Evolutionary conservation across 2,113 vertebrate species (phyloP).

Genomic region (Oceanodroma tethys): DNA sequence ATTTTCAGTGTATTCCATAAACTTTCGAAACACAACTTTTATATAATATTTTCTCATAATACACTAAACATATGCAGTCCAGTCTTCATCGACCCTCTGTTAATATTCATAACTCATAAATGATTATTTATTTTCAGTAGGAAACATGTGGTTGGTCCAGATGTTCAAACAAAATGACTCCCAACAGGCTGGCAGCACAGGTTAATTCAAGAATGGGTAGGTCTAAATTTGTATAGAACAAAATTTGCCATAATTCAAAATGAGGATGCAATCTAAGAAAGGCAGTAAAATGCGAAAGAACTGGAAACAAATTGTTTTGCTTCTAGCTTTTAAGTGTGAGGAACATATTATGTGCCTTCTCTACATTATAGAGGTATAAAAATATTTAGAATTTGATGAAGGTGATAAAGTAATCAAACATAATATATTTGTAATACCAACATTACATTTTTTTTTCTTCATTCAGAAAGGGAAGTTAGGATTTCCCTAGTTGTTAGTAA

Average conservation of each 20-base stretch:
- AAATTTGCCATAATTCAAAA: constrained; percentile 34
- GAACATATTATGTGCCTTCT: not conserved
- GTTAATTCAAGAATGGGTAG: constrained; percentile 54
- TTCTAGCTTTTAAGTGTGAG: not conserved
- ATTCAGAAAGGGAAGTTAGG: not conserved
- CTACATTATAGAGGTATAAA: not conserved
- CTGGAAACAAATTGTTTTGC: not conserved
- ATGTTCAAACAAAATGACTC: constrained; percentile 66
- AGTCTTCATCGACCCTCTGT: not conserved
- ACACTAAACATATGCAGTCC: not conserved
- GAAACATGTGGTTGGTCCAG: constrained; percentile 65
- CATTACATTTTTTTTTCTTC: not conserved
- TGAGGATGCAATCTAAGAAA: not conserved
- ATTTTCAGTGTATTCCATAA: not conserved
- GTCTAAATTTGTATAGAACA: constrained; percentile 49
- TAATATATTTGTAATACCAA: not conserved
- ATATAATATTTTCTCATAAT: not conserved
- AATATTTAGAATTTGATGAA: not conserved
- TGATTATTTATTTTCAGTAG: constrained; percentile 50
- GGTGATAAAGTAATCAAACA: not conserved
- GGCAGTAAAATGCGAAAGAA: constrained; percentile 11
- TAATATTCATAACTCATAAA: constrained; percentile 39
- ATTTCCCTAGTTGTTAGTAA: not conserved
- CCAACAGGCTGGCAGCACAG: constrained; percentile 49
- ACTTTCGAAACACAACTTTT: not conserved